Evolutionary conservation across 2,888 invertebrate genomes (phyloP), one percentile per base, ranked within the genome.

Genomic region (Dinocampus coccinellae): DNA sequence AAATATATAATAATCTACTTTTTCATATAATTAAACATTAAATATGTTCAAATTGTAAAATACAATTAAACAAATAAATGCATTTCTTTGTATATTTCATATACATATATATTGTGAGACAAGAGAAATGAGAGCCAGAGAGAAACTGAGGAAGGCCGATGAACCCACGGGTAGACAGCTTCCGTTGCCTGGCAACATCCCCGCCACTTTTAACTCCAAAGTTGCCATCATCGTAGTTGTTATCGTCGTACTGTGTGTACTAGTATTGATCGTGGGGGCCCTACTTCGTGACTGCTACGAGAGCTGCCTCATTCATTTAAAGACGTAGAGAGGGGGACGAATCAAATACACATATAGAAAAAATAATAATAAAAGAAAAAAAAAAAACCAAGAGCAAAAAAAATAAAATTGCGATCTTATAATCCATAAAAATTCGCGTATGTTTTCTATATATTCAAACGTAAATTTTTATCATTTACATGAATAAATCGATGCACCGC

Each of bases 101-200:
- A 36, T 36, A 10, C 10, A 36, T 36, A 36, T 36, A 16, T 47
- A 16, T 33, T 33, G 36, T 26, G 33, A 57, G 69, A 16, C 53
- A 39, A 65, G 84, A 83, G 89, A 90, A 85, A 79, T 73, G 84
- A 82, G 86, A 87, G 85, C 79, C 82, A 82, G 83, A 85, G 83
- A 88, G 84, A 77, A 77, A 78, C 73, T 77, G 78, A 74, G 74
- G 77, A 83, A 84, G 88, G 89, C 84, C 89, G 88, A 89, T 85
- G 87, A 85, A 86, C 85, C 80, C 85, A 83, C 83, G 80, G 89
- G 90, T 89, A 90, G 91, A 86, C 85, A 85, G 86, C 86, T 85
- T 87, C 86, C 88, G 88, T 87, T 86, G 88, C 86, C 78, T 85
- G 87, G 88, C 88, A 89, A 88, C 87, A 83, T 84, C 89, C 85